Base-by-base conservation (phyloP, 2,888 invertebrate genomes). In the Pachydiplax longipennis region DNA sequence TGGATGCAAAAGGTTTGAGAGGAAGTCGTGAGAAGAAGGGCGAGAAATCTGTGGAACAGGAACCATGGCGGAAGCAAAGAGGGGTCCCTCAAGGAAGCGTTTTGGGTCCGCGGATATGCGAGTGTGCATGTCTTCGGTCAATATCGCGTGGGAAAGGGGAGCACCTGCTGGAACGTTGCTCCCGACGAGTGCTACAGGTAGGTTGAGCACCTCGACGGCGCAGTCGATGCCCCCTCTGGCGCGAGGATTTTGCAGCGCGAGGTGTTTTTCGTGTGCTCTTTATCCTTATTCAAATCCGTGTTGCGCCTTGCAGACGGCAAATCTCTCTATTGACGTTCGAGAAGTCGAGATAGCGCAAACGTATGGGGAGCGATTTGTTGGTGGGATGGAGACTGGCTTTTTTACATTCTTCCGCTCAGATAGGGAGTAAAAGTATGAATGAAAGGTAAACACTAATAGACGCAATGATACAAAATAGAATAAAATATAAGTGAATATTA, bases 131-230 rank as follows among this genome's bases (percentile, higher is more conserved):
- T 83, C 83, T 31, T 40, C 87, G 87, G 87, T 87, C 87, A 87
- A 87, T 87, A 87, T 87, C 61, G 87, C 87, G 87, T 87, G 87
- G 87, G 87, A 87, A 87, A n/a, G 35, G 35, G 37, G n/a, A 37
- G 61, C 87, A 87, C 87, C 87, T 87, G 87, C 87, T 87, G 87
- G 48, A 87, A 61, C 35, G 87, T n/a, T 65, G 22, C 37, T 35
- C 37, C 37, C 22, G 61, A 61, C 22, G 87, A 61, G 58, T 25
- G 37, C 53, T 53, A 53, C 53, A 53, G 53, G 53, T 53, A 53
- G 53, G 53, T 53, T 18, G 53, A 53, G 53, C 53, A 53, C 15
- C 53, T 53, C 53, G 44, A n/a, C 31, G 82, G 53, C 25, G 31
- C 82, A 53, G 35, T 83, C 82, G 53, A 53, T 48, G 53, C 35